Base-by-base conservation (phyloP, 2,113 vertebrate species). In the Takifugu bimaculatus region DNA sequence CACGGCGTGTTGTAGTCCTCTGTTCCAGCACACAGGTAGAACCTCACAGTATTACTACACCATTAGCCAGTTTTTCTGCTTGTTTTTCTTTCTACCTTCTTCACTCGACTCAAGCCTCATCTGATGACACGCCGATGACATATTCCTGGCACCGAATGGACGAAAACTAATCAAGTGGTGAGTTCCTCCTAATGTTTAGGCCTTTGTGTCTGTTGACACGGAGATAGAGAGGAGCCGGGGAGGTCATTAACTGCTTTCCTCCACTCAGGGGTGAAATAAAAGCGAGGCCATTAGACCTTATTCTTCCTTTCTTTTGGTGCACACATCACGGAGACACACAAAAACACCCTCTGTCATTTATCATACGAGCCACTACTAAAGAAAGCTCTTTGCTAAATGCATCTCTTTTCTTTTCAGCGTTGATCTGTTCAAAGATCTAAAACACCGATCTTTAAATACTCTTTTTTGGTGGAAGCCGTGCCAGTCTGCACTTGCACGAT, bases 221-320 rank as follows among this genome's bases (percentile, higher is more conserved):
- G 20, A 25, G 49, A 68, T 43, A 6, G 47, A 78, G 53, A 53
- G 55, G 71, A 55, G 51, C 45, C 10, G 13, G 48, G 52, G 60
- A 63, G 55, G 60, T 67, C 74, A 72, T 77, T 77, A 74, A 27
- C 58, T 35, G 58, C 51, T 74, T 63, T 79, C 60, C 72, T 57
- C 69, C 58, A n/a, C 54, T 72, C 49, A 0, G 54, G 58, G 48
- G 53, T 42, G n/a, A 26, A 59, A 13, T 45, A 51, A 54, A 54
- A 52, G 68, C 58, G 26, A 14, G 35, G n/a, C 20, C 43, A 43
- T 29, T 48, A 26, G 60, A 54, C 49, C 35, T 43, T 65, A 47
- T 54, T 12, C 47, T 50, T 50, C 20, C 53, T 65, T 65, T 29
- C 60, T 72, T 67, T 29, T 56, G 35, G 15, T 52, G 12, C 44